phyloP scores from a whole-genome alignment of 1,140 invertebrate genomes.

The Macrotrachela quadricornifera region DNA sequence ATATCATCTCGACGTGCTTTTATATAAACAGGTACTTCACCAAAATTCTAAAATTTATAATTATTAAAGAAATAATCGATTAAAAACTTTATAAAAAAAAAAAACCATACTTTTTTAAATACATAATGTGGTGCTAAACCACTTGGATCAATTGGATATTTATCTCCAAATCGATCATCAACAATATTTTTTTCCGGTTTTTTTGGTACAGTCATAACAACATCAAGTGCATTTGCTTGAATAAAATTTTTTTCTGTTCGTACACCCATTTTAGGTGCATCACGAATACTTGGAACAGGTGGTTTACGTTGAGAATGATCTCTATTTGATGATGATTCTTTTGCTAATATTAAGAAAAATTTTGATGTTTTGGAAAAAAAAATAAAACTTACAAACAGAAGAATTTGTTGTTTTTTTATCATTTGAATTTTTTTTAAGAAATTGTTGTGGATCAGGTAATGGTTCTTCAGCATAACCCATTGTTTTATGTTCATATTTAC shows the following conservation, averaged over 20 bases:
- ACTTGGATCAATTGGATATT: constrained; percentile 21
- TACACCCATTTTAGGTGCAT: constrained; percentile 25
- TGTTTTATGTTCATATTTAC: constrained; percentile 20
- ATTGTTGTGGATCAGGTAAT: constrained; percentile 21
- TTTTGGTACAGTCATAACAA: constrained; percentile 26
- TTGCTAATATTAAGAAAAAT: too few species aligned
- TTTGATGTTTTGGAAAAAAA: too few species aligned
- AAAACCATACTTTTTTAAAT: constrained; percentile 23
- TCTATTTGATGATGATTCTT: too few species aligned
- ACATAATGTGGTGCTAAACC: constrained; percentile 25
- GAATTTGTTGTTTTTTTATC: constrained; percentile 12
- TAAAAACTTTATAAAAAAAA: neutral
- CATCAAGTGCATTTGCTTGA: constrained; percentile 26
- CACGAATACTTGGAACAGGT: constrained; percentile 19
- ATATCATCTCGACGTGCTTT: constrained; percentile 25
- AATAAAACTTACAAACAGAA: too few species aligned
- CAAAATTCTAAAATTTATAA: constrained; percentile 32
- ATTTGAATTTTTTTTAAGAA: constrained; percentile 25
- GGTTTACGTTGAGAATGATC: constrained; percentile 9
- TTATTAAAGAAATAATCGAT: neutral
- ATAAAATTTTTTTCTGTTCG: constrained; percentile 31
- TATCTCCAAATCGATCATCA: constrained; percentile 26
- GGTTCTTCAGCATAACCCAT: constrained; percentile 28
- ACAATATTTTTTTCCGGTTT: constrained; percentile 22
- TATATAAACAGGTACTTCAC: constrained; percentile 36